Conservation (phyloP, 2,888 invertebrate genomes). For the Drosophila monieri region DNA sequence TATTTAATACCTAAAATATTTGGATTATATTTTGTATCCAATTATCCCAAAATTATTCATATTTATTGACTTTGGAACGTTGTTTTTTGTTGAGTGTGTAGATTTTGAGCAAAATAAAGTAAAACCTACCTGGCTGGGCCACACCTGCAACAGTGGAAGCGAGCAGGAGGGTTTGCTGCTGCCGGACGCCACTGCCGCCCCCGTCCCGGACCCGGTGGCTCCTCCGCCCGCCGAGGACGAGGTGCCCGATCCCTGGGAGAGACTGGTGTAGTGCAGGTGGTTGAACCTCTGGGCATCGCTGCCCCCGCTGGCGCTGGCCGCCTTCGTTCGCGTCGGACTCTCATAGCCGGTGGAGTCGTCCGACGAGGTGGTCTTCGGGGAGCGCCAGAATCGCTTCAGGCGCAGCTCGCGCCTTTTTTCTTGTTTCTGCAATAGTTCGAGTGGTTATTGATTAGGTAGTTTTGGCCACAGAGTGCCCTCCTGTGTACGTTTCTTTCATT, state of each 20-base stretch:
- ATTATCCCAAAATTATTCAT: not conserved
- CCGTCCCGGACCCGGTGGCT: constrained; percentile 35
- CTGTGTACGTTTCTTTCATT: not conserved
- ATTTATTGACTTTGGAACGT: constrained; percentile 8
- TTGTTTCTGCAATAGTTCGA: constrained; percentile 81
- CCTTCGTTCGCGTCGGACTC: constrained; percentile 84
- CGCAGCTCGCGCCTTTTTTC: constrained; percentile 84
- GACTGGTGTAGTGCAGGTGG: constrained; percentile 80
- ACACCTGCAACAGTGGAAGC: constrained; percentile 87
- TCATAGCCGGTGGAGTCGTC: constrained; percentile 85
- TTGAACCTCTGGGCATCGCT: constrained; percentile 83
- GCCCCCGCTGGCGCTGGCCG: constrained; percentile 37
- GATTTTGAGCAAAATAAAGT: not conserved
- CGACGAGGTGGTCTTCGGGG: constrained; percentile 84
- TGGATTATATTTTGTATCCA: not conserved
- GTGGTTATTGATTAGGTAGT: constrained; percentile 12
- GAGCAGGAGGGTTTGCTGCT: constrained; percentile 85
- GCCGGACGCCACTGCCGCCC: constrained; percentile 43
- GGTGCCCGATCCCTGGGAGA: constrained; percentile 74
- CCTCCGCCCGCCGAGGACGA: constrained; percentile 62
- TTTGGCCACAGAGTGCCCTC: not conserved
- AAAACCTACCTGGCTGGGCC: constrained; percentile 86
- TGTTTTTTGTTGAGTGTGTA: not conserved
- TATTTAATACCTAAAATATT: not conserved
- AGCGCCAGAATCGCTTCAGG: constrained; percentile 84